These are phyloP conservation scores for Conomelus anceps DNA, from an alignment of 2,888 invertebrate species.

Conservation along the genomic window DNA sequence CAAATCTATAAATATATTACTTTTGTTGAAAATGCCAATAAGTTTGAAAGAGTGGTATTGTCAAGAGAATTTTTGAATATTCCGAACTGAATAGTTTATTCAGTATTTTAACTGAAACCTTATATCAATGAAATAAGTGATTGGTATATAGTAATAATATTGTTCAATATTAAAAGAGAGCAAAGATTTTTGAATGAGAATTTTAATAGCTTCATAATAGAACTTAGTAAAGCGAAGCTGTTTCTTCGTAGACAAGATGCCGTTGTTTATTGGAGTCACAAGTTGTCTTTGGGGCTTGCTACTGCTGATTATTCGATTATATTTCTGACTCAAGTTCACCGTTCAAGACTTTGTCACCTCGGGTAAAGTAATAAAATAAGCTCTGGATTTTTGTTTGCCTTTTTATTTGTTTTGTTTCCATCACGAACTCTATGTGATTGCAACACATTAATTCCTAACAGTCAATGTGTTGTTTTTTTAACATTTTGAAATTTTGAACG, in stretches of 20 bases:
- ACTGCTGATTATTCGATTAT: constrained; percentile 64
- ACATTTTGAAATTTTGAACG: constrained; percentile 15
- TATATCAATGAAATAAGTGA: no score
- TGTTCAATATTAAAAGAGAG: background rate
- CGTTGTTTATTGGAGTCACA: constrained; percentile 80
- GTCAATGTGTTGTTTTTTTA: constrained; percentile 22
- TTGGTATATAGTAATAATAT: background rate
- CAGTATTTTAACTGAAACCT: no score
- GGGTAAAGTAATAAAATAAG: constrained; percentile 36
- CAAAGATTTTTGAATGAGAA: background rate
- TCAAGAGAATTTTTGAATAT: no score
- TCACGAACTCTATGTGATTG: background rate
- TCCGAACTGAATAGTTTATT: no score
- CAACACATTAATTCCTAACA: constrained; percentile 17
- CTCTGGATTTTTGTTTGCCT: background rate
- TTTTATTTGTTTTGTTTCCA: background rate
- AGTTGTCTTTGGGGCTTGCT: constrained; percentile 82
- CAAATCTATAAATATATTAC: no score
- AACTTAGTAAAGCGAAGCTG: background rate
- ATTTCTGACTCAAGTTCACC: constrained; percentile 53
- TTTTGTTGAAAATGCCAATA: no score
- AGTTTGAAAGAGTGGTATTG: no score
- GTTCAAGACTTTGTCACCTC: constrained; percentile 35
- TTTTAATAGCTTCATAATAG: background rate
- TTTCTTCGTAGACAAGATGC: constrained; percentile 49